Base-by-base conservation (phyloP, 2,113 vertebrate species). In the Syngnathus floridae region DNA sequence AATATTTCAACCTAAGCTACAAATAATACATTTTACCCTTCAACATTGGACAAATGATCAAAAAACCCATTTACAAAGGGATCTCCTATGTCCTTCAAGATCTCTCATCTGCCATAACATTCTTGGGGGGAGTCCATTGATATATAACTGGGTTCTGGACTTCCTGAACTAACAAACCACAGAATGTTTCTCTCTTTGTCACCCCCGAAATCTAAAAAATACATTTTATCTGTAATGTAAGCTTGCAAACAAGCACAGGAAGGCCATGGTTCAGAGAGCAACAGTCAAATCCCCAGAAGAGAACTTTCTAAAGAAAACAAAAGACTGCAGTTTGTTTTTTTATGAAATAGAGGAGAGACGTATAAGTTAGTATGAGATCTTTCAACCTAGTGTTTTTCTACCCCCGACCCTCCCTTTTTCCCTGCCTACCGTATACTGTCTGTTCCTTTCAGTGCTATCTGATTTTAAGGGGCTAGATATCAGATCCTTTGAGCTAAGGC, bases 401-500 rank as follows among this genome's bases (percentile, higher is more conserved):
- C 26, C 26, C 26, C 26, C 26, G 1, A 1, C 26, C 26, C 54
- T 21, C 48, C 51, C 36, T 21, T 14, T 22, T n/a, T 37, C 11
- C 37, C 11, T n/a, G 40, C 38, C 40, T 19, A 40, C 35, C 7
- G n/a, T 65, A 21, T 65, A 35, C 77, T 43, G 43, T 74, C 62
- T 71, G 77, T 75, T 74, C 62, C 72, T 78, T 75, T 74, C 16
- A 56, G 11, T 56, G 51, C 21, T 71, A 82, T 88, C 77, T 75
- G 74, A 82, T 84, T 73, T 78, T 9, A 67, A 52, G 54, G 55
- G 45, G 40, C 6, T 54, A 54, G 64, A 75, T 84, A 79, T 79
- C 65, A 84, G 81, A 83, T 83, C 66, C 48, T 77, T 79, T 76
- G 67, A 75, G 77, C 67, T 83, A 85, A 85, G 78, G 74, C 69